These are phyloP conservation scores for Griposia aprilina DNA, from an alignment of 2,888 invertebrate species.

Conservation along the genomic window DNA sequence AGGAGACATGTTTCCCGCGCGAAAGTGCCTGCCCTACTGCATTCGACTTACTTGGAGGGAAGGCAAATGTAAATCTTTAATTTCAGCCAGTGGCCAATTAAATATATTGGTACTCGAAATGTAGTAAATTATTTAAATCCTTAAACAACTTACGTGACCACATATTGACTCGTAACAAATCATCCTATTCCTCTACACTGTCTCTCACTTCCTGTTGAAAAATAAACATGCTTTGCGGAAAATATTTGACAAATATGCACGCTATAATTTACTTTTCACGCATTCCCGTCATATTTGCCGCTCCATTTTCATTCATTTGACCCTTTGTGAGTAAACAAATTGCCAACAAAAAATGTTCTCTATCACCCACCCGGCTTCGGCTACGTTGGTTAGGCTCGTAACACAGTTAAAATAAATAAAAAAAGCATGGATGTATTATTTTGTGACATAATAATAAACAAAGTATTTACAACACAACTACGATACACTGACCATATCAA, in stretches of 20 bases:
- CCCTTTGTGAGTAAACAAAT: conserved; percentile 9
- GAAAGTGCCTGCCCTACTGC: conserved; percentile 77
- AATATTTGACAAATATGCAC: background rate
- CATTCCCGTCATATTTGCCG: conserved; percentile 32
- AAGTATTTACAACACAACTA: conserved; percentile 1
- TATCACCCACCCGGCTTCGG: background rate
- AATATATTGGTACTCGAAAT: conserved; percentile 89
- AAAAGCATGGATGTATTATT: background rate
- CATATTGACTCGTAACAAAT: conserved; percentile 4
- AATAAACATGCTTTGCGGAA: background rate
- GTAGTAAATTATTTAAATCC: conserved; percentile 83
- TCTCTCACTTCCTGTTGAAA: background rate
- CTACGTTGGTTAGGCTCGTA: background rate
- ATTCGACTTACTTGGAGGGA: conserved; percentile 82
- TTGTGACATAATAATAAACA: conserved; percentile 34
- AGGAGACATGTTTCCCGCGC: conserved; percentile 58
- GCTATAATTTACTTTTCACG: background rate
- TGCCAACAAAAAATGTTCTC: conserved; percentile 42
- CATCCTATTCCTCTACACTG: background rate
- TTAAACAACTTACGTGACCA: conserved; percentile 3
- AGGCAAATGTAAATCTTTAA: conserved; percentile 87
- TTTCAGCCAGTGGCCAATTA: conserved; percentile 90
- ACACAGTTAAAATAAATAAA: background rate
- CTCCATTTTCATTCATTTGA: conserved; percentile 4
- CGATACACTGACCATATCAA: conserved; percentile 44